These are phyloP conservation scores for Labia minor DNA, from an alignment of 2,888 invertebrate genomes.

Conservation along the genomic window DNA sequence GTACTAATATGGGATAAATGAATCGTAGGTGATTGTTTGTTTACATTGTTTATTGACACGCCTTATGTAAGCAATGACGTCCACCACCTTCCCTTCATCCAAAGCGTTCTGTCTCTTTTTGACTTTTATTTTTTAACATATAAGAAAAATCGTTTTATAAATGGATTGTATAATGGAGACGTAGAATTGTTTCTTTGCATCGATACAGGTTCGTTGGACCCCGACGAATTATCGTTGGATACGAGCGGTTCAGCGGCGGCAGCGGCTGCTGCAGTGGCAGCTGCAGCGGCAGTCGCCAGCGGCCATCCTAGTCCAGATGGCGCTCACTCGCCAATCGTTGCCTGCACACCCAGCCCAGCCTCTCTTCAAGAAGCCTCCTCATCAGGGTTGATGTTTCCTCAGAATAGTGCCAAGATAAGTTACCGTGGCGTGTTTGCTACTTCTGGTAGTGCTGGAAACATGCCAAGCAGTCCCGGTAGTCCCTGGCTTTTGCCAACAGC, in stretches of 20 bases:
- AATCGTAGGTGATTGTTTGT: too few species aligned
- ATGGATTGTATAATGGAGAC: too few species aligned
- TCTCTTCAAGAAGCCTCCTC: constrained; percentile 25
- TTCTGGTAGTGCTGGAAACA: constrained; percentile 32
- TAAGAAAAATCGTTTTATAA: too few species aligned
- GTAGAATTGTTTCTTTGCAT: too few species aligned
- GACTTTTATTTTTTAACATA: too few species aligned
- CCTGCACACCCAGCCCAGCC: constrained; percentile 31
- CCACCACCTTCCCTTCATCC: too few species aligned
- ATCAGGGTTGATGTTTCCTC: constrained; percentile 30
- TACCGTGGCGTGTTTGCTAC: constrained; percentile 65
- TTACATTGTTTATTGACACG: too few species aligned
- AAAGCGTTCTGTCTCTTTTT: too few species aligned
- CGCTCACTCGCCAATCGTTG: constrained; percentile 21
- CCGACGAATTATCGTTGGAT: constrained; percentile 65
- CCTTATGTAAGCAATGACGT: too few species aligned
- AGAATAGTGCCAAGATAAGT: constrained; percentile 32
- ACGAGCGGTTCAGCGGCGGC: constrained; percentile 31
- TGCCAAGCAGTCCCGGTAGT: constrained; percentile 41
- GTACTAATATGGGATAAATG: too few species aligned
- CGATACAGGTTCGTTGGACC: constrained; percentile 59
- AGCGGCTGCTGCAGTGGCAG: constrained; percentile 17
- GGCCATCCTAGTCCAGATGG: constrained; percentile 32
- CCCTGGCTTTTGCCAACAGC: constrained; percentile 64
- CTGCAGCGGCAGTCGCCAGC: constrained; percentile 23